Conservation (phyloP, 2,113 vertebrate species). For the Sturnus vulgaris region DNA sequence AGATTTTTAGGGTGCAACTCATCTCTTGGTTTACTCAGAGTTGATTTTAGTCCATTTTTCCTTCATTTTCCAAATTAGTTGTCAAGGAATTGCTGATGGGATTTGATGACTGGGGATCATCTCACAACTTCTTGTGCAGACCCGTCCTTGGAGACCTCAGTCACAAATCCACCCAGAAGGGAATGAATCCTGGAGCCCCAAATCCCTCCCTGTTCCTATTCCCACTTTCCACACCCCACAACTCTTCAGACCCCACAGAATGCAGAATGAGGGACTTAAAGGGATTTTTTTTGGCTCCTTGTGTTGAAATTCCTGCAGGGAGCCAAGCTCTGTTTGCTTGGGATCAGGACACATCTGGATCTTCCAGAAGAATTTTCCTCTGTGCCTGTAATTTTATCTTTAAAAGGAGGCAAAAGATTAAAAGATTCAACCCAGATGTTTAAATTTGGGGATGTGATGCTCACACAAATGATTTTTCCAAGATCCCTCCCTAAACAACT, state of each 20-base stretch:
- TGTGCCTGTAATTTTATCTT: background rate
- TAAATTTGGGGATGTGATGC: background rate
- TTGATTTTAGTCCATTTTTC: background rate
- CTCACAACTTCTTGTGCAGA: background rate
- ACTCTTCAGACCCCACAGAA: background rate
- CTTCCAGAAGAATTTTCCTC: background rate
- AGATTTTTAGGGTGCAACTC: background rate
- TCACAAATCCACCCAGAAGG: background rate
- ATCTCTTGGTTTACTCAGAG: background rate
- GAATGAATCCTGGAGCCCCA: background rate
- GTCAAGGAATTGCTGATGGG: background rate
- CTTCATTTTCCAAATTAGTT: background rate
- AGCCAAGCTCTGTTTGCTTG: background rate
- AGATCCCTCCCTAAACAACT: background rate
- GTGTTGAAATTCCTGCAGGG: background rate
- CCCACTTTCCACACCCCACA: constrained; percentile 1
- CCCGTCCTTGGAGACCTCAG: background rate
- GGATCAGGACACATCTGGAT: background rate
- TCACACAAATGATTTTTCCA: background rate
- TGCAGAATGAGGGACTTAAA: background rate
- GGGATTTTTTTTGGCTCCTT: constrained; percentile 11
- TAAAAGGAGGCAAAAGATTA: background rate
- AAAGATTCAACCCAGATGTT: background rate
- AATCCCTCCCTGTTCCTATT: background rate
- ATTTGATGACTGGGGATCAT: background rate